These are phyloP conservation scores for Tupaia tana DNA, from an alignment of 2,113 vertebrate genomes.

Conservation along the genomic window DNA sequence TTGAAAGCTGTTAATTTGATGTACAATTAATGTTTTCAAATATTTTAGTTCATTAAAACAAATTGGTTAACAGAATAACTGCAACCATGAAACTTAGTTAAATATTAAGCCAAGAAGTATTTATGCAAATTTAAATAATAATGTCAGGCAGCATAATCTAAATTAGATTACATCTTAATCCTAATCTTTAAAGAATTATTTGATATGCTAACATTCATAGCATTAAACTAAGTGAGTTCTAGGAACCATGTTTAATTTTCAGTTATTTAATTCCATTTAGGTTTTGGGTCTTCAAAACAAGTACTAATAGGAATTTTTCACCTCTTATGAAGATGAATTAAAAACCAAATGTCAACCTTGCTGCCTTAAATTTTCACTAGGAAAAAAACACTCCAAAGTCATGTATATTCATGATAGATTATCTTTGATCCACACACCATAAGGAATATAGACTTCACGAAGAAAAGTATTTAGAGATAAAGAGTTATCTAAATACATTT, in stretches of 20 bases:
- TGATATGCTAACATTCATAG: neutral
- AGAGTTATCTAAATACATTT: neutral
- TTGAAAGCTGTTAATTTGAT: neutral
- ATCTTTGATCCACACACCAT: neutral
- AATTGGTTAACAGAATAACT: conserved; percentile 33
- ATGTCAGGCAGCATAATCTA: neutral
- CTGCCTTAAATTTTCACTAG: conserved; percentile 32
- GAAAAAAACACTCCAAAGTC: neutral
- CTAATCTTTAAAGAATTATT: conserved; percentile 20
- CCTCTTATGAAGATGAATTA: conserved; percentile 31
- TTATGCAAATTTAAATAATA: conserved; percentile 42
- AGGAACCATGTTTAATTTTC: neutral
- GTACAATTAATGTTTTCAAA: neutral
- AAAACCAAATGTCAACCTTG: conserved; percentile 37
- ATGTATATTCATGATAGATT: neutral
- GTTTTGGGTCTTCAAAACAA: conserved; percentile 37
- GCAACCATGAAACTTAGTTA: neutral
- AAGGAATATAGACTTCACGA: conserved; percentile 5
- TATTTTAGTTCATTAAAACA: conserved; percentile 29
- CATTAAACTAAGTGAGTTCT: neutral
- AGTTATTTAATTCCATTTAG: conserved; percentile 33
- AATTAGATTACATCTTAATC: conserved; percentile 23
- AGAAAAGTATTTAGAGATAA: conserved; percentile 40
- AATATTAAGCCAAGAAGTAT: neutral
- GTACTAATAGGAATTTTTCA: conserved; percentile 26